A percentile compares a stretch with the other conserved stretches of the same genome.
Conservation (phyloP, 2,797 vertebrate genomes). For the Carapus acus region DNA sequence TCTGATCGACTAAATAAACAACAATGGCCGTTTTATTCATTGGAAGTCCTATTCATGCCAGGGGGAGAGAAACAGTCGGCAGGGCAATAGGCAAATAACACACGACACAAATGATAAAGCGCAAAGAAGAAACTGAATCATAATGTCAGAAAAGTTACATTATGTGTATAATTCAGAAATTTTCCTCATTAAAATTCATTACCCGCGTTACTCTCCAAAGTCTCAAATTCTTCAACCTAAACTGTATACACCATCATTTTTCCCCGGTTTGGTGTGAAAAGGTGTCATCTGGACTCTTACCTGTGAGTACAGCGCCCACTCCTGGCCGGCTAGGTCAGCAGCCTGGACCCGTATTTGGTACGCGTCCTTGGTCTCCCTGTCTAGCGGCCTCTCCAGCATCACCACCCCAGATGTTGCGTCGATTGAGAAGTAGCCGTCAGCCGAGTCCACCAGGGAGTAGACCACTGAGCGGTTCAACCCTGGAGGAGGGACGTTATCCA, state of each 20-base stretch:
- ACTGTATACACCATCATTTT: no score
- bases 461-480: slow-evolving; percentile 84
- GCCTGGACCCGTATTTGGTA: slow-evolving; percentile 82
- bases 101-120: no score
- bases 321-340: slow-evolving; percentile 80
- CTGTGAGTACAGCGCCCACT: slow-evolving; percentile 80
- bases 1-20: slow-evolving; percentile 48
- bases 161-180: no score
- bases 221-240: no score
- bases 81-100: slow-evolving; percentile 10
- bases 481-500: slow-evolving; percentile 49
- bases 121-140: no score
- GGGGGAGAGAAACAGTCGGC: slow-evolving; percentile 30
- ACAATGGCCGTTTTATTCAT: slow-evolving; percentile 28
- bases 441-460: slow-evolving; percentile 84
- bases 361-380: slow-evolving; percentile 83
- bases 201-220: no score
- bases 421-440: slow-evolving; percentile 85
- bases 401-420: slow-evolving; percentile 85
- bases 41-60: slow-evolving; percentile 13
- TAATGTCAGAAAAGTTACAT: no score
- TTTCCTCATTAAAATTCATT: no score
- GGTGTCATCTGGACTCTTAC: slow-evolving; percentile 40
- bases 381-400: slow-evolving; percentile 82
- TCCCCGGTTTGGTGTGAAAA: no score